Evolutionary conservation across 2,888 invertebrate genomes (phyloP), one percentile per base, ranked within the genome.

Genomic region (Ochropleura plecta): DNA sequence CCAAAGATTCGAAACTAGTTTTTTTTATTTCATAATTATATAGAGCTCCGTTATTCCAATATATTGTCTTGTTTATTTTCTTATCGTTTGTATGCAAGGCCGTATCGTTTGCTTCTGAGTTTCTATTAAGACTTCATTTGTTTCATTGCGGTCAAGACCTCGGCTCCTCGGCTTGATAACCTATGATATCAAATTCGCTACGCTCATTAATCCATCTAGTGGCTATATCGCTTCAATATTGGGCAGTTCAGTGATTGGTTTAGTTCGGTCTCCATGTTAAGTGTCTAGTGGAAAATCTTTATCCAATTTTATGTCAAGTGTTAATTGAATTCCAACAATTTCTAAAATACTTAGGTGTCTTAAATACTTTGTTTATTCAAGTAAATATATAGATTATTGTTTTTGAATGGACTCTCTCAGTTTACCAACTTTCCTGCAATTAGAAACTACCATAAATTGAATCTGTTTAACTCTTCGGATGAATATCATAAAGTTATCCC

Each of bases 91-190:
- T 72, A 57, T 12, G 83, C 91, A 89, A 92, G 92, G 90, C 83
- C 87, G 83, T 79, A 83, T 84, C 81, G 78, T 87, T 88, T 82
- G 73, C 81, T 77, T 86, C 64, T 65, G 82, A 86, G 74, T 83
- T 77, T 84, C 84, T 84, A 81, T 78, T 72, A 69, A 75, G 79
- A 73, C 78, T 79, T 73, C 63, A 81, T 83, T 89, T 88, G 89
- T 88, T 87, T 72, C 86, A 90, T 87, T 90, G 86, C 88, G 88
- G 85, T 86, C 90, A 89, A 89, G 91, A 91, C 89, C 90, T 86
- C 81, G 84, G 80, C 86, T 84, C 88, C 90, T 85, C 79, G 84
- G 82, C 87, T 84, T 88, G 93, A 93, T 93, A 93, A 89, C 93
- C 93, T 92, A 88, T 88, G 76, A 55, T 89, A 90, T 90, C 85